Evolutionary conservation across 2,113 vertebrate species (phyloP), one percentile per base, ranked within the genome.

Genomic region (Asarcornis scutulata): DNA sequence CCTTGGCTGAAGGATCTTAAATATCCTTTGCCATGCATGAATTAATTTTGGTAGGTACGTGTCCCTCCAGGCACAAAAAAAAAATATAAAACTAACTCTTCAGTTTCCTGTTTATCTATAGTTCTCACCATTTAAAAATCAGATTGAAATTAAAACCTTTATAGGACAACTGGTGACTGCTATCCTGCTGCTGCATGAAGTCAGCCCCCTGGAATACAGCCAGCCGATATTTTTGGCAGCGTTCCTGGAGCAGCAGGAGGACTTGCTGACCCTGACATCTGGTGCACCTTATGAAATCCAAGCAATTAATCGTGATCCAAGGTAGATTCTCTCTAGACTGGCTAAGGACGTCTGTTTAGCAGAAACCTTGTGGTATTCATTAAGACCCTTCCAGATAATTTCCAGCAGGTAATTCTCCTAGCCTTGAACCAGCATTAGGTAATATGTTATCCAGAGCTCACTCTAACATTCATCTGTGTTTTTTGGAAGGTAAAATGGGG

Each of bases 181-280:
- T 75, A 68, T 90, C 87, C 90, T 92, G 85, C 86, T 81, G 89
- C 17, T 31, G 91, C 81, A 91, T 96, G 95, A 97, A 96, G 92
- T 96, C 95, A 96, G 79, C 23, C 74, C 15, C 44, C 67, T 95
- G 95, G 97, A 95, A 80, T 6, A 34, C 11, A 91, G 91, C 95
- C 97, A 98, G 71, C 7, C 56, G 90, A 58, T 86, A 48, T 42
- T 97, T 94, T 84, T 97, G 97, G 97, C 96, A 75, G 4, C 1
- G 13, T 91, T 97, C 94, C 97, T 95, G 50, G 79, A 94, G 95
- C 93, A 95, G 93, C 88, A 86, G 84, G 40, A 89, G 79, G 83
- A 95, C 72, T 96, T 89, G 46, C 83, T 95, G 88, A 94, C 91
- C 96, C 83, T 95, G 91, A 97, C 97, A 97, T 97, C 96, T 97